Evolutionary conservation across 2,888 invertebrate genomes (phyloP).

Genomic region (Drosophila lacicola): DNA sequence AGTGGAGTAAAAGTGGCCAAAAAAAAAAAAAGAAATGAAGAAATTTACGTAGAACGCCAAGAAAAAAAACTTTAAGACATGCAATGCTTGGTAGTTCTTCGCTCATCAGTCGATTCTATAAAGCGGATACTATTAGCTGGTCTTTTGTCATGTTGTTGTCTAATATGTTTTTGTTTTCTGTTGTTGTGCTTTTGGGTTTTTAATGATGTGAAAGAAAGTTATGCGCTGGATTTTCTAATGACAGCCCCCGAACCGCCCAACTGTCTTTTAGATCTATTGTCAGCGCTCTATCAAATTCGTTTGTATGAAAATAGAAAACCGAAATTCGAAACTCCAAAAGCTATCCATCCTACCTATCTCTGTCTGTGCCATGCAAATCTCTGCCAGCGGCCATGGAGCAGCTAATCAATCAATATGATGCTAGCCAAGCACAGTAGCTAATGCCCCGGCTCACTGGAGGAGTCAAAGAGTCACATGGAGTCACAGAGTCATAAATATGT

Average conservation of each 20-base stretch:
- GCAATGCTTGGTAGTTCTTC: slow-evolving; percentile 25
- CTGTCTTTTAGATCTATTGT: slow-evolving; percentile 37
- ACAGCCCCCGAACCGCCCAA: slow-evolving; percentile 31
- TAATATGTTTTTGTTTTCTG: slow-evolving; percentile 50
- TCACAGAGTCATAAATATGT: slow-evolving; percentile 43
- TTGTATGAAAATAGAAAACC: slow-evolving; percentile 20
- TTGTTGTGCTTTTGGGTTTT: slow-evolving; percentile 48
- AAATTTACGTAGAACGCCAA: slow-evolving; percentile 67
- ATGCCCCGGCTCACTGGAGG: slow-evolving; percentile 9
- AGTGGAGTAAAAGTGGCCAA: slow-evolving; percentile 66
- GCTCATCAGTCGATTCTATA: slow-evolving; percentile 42
- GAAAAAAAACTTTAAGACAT: slow-evolving; percentile 25
- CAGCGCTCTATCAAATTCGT: slow-evolving; percentile 41
- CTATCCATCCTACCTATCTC: no score
- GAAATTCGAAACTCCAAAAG: slow-evolving; percentile 7
- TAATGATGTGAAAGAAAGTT: slow-evolving; percentile 80
- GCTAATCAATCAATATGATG: slow-evolving; percentile 61
- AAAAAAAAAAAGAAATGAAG: slow-evolving; percentile 59
- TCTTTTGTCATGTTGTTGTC: slow-evolving; percentile 62
- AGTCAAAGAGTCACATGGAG: slow-evolving; percentile 39
- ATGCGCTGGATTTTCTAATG: slow-evolving; percentile 65
- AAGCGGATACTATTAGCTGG: slow-evolving; percentile 57
- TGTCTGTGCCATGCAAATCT: slow-evolving; percentile 50
- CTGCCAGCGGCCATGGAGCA: slow-evolving; percentile 41
- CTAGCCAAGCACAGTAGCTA: slow-evolving; percentile 35